Conservation (phyloP, 1,140 invertebrate genomes). For the Pseudobourletiella spinata region DNA sequence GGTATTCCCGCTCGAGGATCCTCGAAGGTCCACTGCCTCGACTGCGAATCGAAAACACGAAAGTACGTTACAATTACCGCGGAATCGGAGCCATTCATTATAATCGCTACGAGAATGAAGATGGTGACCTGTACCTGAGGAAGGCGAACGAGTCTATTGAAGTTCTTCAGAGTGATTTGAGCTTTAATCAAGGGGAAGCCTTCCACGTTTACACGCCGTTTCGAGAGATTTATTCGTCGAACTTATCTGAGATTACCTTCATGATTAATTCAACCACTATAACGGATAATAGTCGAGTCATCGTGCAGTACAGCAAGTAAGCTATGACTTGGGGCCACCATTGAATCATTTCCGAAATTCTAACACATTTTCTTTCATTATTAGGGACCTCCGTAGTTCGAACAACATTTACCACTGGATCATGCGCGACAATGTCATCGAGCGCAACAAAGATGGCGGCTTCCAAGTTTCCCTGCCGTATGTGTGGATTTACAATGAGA, state of each 20-base stretch:
- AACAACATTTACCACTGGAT: slow-evolving; percentile 93
- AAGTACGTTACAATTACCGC: slow-evolving; percentile 67
- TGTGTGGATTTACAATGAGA: slow-evolving; percentile 90
- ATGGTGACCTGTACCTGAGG: slow-evolving; percentile 71
- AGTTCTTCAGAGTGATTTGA: slow-evolving; percentile 66
- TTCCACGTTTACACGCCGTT: slow-evolving; percentile 70
- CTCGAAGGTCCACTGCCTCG: slow-evolving; percentile 66
- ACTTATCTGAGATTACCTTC: slow-evolving; percentile 72
- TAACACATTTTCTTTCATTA: slow-evolving; percentile 5
- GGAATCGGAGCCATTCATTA: slow-evolving; percentile 81
- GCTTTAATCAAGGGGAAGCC: slow-evolving; percentile 67
- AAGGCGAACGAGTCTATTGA: slow-evolving; percentile 80
- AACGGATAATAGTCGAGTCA: slow-evolving; percentile 70
- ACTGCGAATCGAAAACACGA: slow-evolving; percentile 56
- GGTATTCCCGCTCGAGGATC: slow-evolving; percentile 49
- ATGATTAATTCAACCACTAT: slow-evolving; percentile 77
- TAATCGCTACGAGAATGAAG: slow-evolving; percentile 72
- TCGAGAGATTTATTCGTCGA: slow-evolving; percentile 69
- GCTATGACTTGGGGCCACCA: too few species aligned
- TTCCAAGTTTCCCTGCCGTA: slow-evolving; percentile 79
- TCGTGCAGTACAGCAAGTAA: slow-evolving; percentile 66
- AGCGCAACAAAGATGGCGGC: slow-evolving; percentile 71
- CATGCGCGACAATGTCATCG: slow-evolving; percentile 75
- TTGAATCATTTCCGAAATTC: neutral
- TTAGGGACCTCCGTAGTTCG: slow-evolving; percentile 76